A percentile compares a stretch with the other conserved stretches of the same genome.
Evolutionary conservation across 2,888 invertebrate species (phyloP).

Genomic region (Cephus nigrinus): DNA sequence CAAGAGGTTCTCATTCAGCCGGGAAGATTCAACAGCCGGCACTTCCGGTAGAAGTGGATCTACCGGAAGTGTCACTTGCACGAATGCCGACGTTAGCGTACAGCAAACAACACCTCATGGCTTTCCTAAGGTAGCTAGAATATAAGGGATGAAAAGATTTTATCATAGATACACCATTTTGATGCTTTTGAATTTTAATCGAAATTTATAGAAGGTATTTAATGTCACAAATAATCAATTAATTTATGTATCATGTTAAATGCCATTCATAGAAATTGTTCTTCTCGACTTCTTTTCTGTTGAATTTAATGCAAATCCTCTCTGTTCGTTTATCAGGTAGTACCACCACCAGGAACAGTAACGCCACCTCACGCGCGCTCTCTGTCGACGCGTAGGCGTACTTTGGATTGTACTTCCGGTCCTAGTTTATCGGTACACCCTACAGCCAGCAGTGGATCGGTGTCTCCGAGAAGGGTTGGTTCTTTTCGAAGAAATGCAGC

Average conservation of each 20-base stretch:
- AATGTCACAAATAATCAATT: too few species aligned
- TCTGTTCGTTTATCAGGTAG: constrained; percentile 42
- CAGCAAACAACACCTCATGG: constrained; percentile 53
- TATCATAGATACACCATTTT: neutral
- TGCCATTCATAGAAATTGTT: neutral
- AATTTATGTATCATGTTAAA: too few species aligned
- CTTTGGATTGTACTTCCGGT: constrained; percentile 51
- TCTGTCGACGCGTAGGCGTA: constrained; percentile 53
- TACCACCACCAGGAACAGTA: constrained; percentile 66
- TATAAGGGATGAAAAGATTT: neutral
- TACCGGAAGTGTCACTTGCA: constrained; percentile 61
- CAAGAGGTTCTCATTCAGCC: constrained; percentile 77
- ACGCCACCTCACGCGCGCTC: constrained; percentile 51
- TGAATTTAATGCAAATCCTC: neutral
- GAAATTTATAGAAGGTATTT: neutral
- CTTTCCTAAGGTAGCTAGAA: constrained; percentile 53
- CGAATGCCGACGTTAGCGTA: constrained; percentile 16
- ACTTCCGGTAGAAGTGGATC: constrained; percentile 52
- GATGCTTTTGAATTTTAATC: neutral
- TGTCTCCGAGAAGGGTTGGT: constrained; percentile 63
- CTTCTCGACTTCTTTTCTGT: neutral
- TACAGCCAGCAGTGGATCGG: constrained; percentile 40
- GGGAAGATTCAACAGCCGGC: constrained; percentile 71
- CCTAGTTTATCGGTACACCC: constrained; percentile 53
- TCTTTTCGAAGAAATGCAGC: constrained; percentile 68